Percentiles rank a stretch among this genome's conserved stretches.
Evolutionary conservation across 2,113 vertebrate species (phyloP).

Genomic region (Corvus cornix): DNA sequence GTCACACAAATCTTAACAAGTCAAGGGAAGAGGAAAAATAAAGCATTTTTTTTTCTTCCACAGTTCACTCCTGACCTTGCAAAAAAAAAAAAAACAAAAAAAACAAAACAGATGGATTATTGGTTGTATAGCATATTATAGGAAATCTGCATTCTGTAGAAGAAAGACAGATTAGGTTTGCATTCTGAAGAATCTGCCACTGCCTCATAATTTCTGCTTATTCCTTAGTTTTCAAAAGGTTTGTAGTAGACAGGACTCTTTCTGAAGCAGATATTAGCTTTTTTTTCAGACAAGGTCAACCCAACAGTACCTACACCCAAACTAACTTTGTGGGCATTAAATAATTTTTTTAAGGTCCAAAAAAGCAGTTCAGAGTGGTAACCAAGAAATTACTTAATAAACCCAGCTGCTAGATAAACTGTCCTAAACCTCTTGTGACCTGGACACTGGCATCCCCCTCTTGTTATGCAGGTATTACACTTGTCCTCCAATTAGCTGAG

Average conservation of each 20-base stretch:
- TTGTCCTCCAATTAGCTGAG: neutral
- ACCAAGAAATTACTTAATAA: neutral
- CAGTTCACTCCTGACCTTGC: constrained; percentile 32
- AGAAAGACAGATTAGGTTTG: neutral
- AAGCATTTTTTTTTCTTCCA: neutral
- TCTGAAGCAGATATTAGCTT: neutral
- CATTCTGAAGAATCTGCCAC: neutral
- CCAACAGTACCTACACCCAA: neutral
- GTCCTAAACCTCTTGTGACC: neutral
- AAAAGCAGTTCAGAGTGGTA: neutral
- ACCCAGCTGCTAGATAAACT: neutral
- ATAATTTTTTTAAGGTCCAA: neutral
- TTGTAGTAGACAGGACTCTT: neutral
- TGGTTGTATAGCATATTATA: neutral
- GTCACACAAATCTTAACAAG: constrained; percentile 58
- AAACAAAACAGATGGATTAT: neutral
- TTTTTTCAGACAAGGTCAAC: neutral
- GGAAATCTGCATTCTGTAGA: neutral
- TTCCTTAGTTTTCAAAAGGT: neutral
- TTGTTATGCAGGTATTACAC: neutral
- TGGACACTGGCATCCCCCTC: neutral
- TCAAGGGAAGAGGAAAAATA: constrained; percentile 25
- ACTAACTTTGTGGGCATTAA: neutral
- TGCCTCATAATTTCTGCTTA: neutral
- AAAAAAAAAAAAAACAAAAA: neutral